Conservation (phyloP, 2,113 vertebrate genomes). For the Plectropomus leopardus region DNA sequence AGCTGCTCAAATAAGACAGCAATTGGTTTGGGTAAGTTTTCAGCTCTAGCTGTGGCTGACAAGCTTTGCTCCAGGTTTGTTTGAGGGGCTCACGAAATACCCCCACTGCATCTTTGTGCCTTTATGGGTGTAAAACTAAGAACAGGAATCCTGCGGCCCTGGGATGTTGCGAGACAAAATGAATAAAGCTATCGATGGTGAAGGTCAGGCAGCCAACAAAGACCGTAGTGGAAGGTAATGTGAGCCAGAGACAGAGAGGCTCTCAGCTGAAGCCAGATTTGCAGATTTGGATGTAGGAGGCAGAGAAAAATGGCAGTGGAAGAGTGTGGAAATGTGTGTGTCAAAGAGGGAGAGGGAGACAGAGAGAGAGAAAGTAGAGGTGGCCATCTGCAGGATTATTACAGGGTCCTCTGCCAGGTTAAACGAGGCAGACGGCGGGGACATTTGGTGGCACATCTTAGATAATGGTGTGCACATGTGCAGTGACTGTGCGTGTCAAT, state of each 20-base stretch:
- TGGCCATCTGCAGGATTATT: conserved; percentile 66
- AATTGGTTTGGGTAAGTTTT: conserved; percentile 25
- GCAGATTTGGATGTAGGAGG: conserved; percentile 60
- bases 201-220: conserved; percentile 40
- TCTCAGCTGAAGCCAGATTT: conserved; percentile 47
- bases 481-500: not conserved
- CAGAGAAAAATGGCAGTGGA: conserved; percentile 43
- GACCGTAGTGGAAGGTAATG: conserved; percentile 4
- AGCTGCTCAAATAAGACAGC: conserved; percentile 25
- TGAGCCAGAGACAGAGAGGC: conserved; percentile 35
- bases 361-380: conserved; percentile 31
- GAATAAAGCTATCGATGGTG: conserved; percentile 38
- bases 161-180: conserved; percentile 31
- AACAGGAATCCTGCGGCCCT: not conserved
- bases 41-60: not conserved
- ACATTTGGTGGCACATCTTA: conserved; percentile 53
- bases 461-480: conserved; percentile 41
- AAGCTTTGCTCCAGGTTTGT: conserved; percentile 3
- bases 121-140: conserved; percentile 17
- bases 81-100: not conserved
- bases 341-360: conserved; percentile 13
- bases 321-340: conserved; percentile 37
- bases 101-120: not conserved
- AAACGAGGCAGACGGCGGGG: conserved; percentile 55
- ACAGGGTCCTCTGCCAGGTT: conserved; percentile 49